Evolutionary conservation across 2,888 invertebrate genomes (phyloP), one percentile per base, ranked within the genome.

Genomic region (Leptinotarsa peninsularis): DNA sequence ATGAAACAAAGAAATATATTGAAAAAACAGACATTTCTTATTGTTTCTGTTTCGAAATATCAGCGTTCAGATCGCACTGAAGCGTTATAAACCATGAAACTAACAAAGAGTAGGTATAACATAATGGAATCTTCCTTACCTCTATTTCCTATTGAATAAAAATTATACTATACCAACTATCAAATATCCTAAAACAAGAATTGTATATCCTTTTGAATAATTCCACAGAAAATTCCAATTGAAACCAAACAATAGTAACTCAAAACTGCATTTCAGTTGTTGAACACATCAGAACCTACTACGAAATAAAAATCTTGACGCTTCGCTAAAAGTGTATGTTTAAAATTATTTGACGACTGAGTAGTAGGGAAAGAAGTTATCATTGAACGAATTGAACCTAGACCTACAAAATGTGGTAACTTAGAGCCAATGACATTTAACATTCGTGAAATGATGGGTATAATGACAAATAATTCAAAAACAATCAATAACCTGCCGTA

Each of bases 291-390:
- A 66, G 63, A 75, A 63, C 70, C 75, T 52, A 76, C 74, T 13
- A 74, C 76, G 67, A 79, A 80, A 76, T 79, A 80, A 79, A 80
- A 77, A 76, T 69, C 72, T 75, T 72, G 73, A 73, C 77, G 78
- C 78, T 73, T 77, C 76, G 75, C 67, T 67, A 73, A 77, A 78
- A 76, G 71, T 77, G 77, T 71, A 72, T 60, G 72, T 72, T 76
- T 67, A 76, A 72, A 72, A 76, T 75, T 71, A 79, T 77, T 77
- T 70, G 76, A 73, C 33, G 56, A 69, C 70, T 67, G 73, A 72
- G 74, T 79, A 80, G 82, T 75, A 83, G 84, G 83, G 83, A 83
- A 82, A 85, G 84, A 84, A 79, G 85, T 85, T 85, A 81, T 83
- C 85, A 85, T 85, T 85, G 85, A 84, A 80, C 76, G 74, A 76